A percentile compares a stretch with the other conserved stretches of the same genome.
Conservation (phyloP, 2,888 invertebrate species). For the Archaeoteleia sp. region DNA sequence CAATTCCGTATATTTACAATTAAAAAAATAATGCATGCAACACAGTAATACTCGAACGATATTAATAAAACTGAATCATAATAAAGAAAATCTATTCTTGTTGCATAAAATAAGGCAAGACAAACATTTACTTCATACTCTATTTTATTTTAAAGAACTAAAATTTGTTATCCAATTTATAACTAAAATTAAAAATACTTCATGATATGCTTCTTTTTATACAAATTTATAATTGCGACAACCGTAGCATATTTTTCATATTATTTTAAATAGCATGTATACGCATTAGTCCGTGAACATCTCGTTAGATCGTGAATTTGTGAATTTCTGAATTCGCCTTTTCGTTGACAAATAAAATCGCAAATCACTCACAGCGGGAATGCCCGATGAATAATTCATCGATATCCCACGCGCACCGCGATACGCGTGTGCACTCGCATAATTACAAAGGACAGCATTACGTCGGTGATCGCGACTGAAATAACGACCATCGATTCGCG, state of each 20-base stretch:
- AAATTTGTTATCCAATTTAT: slow-evolving; percentile 32
- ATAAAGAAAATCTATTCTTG: too few relatives aligned
- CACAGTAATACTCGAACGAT: too few relatives aligned
- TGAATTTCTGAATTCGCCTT: slow-evolving; percentile 26
- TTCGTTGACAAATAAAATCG: slow-evolving; percentile 56
- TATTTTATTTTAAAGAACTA: too few relatives aligned
- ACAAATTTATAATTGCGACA: too few relatives aligned
- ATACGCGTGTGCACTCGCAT: slow-evolving; percentile 42
- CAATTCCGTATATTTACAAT: too few relatives aligned
- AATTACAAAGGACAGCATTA: slow-evolving; percentile 42
- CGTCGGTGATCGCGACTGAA: slow-evolving; percentile 46
- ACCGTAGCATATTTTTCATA: not conserved
- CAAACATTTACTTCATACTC: too few relatives aligned
- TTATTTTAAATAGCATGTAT: slow-evolving; percentile 22
- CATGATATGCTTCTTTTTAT: too few relatives aligned
- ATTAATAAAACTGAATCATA: too few relatives aligned
- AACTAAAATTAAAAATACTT: too few relatives aligned
- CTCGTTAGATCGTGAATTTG: not conserved
- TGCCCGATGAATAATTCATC: slow-evolving; percentile 47
- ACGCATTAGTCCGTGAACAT: slow-evolving; percentile 24
- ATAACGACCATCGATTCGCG: slow-evolving; percentile 59
- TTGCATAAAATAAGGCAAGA: too few relatives aligned
- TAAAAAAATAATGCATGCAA: too few relatives aligned
- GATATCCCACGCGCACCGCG: slow-evolving; percentile 31
- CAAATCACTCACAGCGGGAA: slow-evolving; percentile 44